Conservation (phyloP, 1,140 invertebrate species). For the Platorchestia sp. region DNA sequence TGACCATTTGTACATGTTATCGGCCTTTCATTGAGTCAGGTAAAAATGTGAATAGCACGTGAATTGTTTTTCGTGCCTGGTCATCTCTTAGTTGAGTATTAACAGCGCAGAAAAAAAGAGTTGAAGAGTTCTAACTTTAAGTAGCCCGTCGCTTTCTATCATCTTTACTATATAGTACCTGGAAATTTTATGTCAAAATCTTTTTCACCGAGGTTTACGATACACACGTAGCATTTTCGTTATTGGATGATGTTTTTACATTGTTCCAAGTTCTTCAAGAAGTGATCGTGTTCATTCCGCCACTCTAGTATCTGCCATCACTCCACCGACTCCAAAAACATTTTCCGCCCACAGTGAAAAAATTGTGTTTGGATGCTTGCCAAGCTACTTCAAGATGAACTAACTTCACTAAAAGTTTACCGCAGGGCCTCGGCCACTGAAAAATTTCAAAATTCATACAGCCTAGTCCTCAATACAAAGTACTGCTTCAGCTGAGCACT, state of each 20-base stretch:
- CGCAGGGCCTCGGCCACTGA: no score
- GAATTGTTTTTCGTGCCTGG: not conserved
- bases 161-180: not conserved
- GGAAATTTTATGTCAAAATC: not conserved
- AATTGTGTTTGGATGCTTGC: not conserved
- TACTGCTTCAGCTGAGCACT: not conserved
- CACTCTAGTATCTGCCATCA: no score
- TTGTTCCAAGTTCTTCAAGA: not conserved
- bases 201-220: not conserved
- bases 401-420: no score
- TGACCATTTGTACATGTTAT: not conserved
- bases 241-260: not conserved
- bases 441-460: no score
- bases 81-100: not conserved
- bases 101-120: no score
- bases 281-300: no score
- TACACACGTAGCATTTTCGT: not conserved
- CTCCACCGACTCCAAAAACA: no score
- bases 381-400: not conserved
- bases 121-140: no score
- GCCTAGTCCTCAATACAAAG: not conserved
- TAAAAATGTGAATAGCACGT: not conserved
- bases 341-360: not conserved
- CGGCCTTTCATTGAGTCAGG: not conserved
- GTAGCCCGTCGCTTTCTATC: no score